phyloP scores from a whole-genome alignment of 1,140 invertebrate species.

The Eciton burchellii region DNA sequence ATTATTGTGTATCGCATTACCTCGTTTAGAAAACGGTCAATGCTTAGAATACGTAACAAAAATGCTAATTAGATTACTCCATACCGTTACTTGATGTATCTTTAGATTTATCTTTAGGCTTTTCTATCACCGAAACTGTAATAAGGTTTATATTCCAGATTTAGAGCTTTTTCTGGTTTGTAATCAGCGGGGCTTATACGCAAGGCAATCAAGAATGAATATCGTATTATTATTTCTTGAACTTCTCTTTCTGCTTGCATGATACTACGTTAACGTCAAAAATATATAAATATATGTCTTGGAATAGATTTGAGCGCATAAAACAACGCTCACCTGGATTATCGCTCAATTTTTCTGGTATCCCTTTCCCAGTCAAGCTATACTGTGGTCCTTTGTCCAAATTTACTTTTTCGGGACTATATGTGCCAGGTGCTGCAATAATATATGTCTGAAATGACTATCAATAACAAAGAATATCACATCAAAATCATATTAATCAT shows the following conservation, averaged over 20 bases:
- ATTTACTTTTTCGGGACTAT: constrained; percentile 83
- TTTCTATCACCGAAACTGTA: constrained; percentile 87
- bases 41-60: constrained; percentile 3
- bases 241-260: constrained; percentile 6
- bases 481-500: not conserved
- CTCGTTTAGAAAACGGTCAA: not conserved
- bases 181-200: constrained; percentile 85
- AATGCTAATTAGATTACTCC: constrained; percentile 17
- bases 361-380: constrained; percentile 83
- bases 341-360: constrained; percentile 22
- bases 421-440: constrained; percentile 63
- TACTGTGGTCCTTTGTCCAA: constrained; percentile 87
- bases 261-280: constrained; percentile 24
- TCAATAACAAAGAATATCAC: not conserved
- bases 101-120: constrained; percentile 74
- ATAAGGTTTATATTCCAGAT: constrained; percentile 88
- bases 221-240: constrained; percentile 18
- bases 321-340: constrained; percentile 28
- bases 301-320: not conserved
- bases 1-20: not conserved
- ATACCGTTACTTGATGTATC: constrained; percentile 73
- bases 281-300: not conserved
- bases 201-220: constrained; percentile 53
- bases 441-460: not conserved
- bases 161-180: constrained; percentile 87